Evolutionary conservation across 2,113 vertebrate species (phyloP).

Genomic region (Aegotheles bennettii): DNA sequence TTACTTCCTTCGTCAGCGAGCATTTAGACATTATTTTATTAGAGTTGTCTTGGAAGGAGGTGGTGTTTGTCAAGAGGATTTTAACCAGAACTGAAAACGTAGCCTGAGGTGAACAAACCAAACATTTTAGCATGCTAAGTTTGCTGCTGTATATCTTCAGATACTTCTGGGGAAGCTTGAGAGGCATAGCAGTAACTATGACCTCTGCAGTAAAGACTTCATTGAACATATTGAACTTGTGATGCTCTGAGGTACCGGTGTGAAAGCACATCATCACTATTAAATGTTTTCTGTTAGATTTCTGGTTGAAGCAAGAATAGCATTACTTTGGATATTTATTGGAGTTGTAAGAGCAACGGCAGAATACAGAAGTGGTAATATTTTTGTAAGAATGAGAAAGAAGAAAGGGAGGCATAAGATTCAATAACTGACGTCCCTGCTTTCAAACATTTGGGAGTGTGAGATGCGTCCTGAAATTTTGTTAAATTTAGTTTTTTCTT

Average conservation of each 20-base stretch:
- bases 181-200: too few relatives aligned
- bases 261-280: neutral
- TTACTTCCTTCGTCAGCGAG: neutral
- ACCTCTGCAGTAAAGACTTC: neutral
- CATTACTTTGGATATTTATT: neutral
- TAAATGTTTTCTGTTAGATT: neutral
- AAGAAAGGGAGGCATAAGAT: neutral
- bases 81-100: neutral
- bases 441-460: neutral
- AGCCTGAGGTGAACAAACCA: neutral
- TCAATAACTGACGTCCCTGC: neutral
- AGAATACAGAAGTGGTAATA: neutral
- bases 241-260: neutral
- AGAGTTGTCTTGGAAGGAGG: rapidly evolving
- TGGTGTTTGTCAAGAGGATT: neutral
- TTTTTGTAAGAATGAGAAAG: neutral
- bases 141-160: neutral
- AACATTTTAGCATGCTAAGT: neutral
- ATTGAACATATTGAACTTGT: neutral
- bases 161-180: neutral
- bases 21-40: neutral
- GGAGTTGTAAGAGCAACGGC: neutral
- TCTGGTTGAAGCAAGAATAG: neutral
- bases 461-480: neutral
- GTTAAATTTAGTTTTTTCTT: neutral